phyloP scores from a whole-genome alignment of 2,888 invertebrate genomes.

The Hypolimnas misippus region DNA sequence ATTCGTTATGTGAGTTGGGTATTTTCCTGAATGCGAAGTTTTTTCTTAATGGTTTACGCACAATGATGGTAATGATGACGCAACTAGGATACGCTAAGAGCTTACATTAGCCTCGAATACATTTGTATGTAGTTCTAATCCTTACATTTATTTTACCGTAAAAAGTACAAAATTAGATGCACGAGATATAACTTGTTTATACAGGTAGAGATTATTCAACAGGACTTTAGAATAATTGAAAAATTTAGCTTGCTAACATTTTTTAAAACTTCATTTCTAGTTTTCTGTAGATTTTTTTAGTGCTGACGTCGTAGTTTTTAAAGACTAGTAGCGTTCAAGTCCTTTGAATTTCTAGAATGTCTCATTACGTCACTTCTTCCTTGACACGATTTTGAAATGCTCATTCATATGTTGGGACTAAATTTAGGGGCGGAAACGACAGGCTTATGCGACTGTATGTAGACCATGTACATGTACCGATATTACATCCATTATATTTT shows the following conservation, averaged over 20 bases:
- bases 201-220: not conserved
- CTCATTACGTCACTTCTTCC: conserved; percentile 8
- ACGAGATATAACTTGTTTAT: not conserved
- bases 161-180: not conserved
- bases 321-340: not conserved
- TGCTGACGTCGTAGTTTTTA: not conserved
- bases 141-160: not conserved
- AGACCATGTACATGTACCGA: too few species aligned
- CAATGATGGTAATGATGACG: conserved; percentile 21
- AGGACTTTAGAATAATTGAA: not conserved
- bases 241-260: not conserved
- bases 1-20: not conserved
- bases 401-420: conserved; percentile 5
- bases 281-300: not conserved
- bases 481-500: too few species aligned
- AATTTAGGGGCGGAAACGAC: not conserved
- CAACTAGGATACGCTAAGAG: conserved; percentile 17
- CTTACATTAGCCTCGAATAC: conserved; percentile 3
- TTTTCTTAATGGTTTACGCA: conserved; percentile 14
- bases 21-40: conserved; percentile 11
- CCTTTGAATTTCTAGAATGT: conserved; percentile 7
- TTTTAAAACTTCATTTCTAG: not conserved
- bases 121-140: not conserved
- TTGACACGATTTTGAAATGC: conserved; percentile 7
- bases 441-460: not conserved